Evolutionary conservation across 2,113 vertebrate genomes (phyloP).

Genomic region (Taxidea taxus): DNA sequence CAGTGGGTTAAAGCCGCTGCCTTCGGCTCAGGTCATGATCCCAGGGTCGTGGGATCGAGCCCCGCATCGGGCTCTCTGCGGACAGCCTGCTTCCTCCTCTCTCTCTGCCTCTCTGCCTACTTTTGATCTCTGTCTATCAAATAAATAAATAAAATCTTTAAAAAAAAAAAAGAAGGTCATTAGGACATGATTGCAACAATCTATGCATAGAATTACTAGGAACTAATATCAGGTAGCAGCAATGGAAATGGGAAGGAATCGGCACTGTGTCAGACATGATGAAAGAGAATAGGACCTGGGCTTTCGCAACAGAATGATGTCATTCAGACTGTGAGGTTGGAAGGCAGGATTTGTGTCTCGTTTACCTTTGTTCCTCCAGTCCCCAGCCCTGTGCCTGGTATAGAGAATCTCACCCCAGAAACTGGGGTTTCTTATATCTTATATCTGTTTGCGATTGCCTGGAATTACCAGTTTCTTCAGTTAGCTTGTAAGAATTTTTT

Average conservation of each 20-base stretch:
- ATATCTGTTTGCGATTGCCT: background rate
- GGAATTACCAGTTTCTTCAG: background rate
- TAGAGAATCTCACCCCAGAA: background rate
- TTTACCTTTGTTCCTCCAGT: background rate
- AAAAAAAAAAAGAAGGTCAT: background rate
- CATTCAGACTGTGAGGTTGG: background rate
- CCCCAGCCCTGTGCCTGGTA: background rate
- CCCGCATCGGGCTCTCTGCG: too few species aligned
- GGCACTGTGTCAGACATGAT: background rate
- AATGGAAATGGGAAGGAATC: background rate
- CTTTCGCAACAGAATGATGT: background rate
- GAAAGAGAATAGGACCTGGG: background rate
- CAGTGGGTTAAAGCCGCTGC: too few species aligned
- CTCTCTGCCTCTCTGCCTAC: too few species aligned
- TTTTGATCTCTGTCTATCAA: too few species aligned
- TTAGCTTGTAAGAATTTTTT: background rate
- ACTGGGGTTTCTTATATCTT: too few species aligned
- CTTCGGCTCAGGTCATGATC: too few species aligned
- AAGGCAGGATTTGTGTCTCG: background rate
- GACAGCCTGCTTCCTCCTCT: too few species aligned
- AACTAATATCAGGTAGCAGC: background rate
- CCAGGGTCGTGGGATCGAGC: too few species aligned
- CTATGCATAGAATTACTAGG: background rate
- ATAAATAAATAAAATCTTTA: too few species aligned
- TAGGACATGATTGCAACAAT: background rate